Percentiles rank a stretch among this genome's conserved stretches.
These are phyloP conservation scores for Bombyx mandarina DNA, from an alignment of 1,140 invertebrate genomes.

Conservation along the genomic window DNA sequence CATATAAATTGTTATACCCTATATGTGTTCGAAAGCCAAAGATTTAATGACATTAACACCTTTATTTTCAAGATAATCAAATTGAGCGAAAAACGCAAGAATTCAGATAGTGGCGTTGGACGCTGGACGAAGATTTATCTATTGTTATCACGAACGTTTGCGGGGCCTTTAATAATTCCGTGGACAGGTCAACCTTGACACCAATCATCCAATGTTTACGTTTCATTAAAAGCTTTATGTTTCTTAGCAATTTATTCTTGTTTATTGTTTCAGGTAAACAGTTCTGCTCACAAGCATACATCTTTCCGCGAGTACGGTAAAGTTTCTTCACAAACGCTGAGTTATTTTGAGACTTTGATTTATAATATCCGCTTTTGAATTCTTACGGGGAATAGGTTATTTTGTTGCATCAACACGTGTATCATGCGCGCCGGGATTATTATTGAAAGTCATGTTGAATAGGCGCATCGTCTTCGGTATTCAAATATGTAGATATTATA, in stretches of 20 bases:
- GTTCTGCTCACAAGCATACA: slow-evolving; percentile 2
- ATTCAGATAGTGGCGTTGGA: neutral
- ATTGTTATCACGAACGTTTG: slow-evolving; percentile 5
- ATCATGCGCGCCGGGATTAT: no score
- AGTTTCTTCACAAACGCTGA: neutral
- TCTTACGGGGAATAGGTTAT: no score
- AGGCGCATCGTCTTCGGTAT: no score
- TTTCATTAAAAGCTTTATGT: slow-evolving; percentile 10
- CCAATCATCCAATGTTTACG: slow-evolving; percentile 12
- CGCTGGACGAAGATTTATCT: slow-evolving; percentile 3
- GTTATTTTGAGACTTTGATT: no score
- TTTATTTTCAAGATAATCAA: slow-evolving; percentile 1
- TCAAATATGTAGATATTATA: no score
- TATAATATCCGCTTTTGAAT: no score
- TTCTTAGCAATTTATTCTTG: slow-evolving; percentile 6
- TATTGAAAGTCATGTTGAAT: no score
- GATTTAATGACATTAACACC: neutral
- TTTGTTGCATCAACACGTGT: no score
- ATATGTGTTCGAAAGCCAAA: no score
- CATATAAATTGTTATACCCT: no score
- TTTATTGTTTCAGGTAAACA: slow-evolving; percentile 17
- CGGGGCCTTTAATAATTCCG: slow-evolving; percentile 9
- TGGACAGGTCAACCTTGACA: slow-evolving; percentile 9
- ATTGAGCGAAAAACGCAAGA: neutral
- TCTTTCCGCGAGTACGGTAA: slow-evolving; percentile 3